These are phyloP conservation scores for Elymnias hypermnestra DNA, from an alignment of 1,140 invertebrate genomes.

Conservation along the genomic window DNA sequence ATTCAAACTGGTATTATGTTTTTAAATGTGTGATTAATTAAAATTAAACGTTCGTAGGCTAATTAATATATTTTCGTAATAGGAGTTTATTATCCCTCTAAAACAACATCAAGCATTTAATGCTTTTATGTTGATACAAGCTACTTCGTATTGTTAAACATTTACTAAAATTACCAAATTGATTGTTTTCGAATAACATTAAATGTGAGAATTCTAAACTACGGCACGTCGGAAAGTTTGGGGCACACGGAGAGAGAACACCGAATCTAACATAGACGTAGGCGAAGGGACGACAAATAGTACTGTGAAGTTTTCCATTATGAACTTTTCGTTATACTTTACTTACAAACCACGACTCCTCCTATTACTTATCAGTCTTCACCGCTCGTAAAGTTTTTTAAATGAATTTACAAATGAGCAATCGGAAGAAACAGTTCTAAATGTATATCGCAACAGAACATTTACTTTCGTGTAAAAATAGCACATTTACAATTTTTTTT, in stretches of 20 bases:
- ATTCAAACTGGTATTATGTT: slow-evolving; percentile 39
- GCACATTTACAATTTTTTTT: slow-evolving; percentile 64
- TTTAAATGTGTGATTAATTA: slow-evolving; percentile 21
- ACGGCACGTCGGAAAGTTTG: slow-evolving; percentile 50
- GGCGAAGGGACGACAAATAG: slow-evolving; percentile 38
- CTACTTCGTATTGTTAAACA: slow-evolving; percentile 62
- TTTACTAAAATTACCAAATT: slow-evolving; percentile 59
- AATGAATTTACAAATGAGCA: slow-evolving; percentile 58
- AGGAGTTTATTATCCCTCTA: slow-evolving; percentile 46
- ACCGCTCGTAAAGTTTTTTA: slow-evolving; percentile 64
- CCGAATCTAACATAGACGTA: slow-evolving; percentile 60
- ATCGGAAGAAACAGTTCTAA: slow-evolving; percentile 57
- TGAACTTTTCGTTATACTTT: slow-evolving; percentile 36
- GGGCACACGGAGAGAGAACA: slow-evolving; percentile 51
- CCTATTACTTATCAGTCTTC: slow-evolving; percentile 72
- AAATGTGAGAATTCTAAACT: slow-evolving; percentile 63
- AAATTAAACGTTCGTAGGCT: slow-evolving; percentile 31
- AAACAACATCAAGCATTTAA: slow-evolving; percentile 59
- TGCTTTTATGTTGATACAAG: slow-evolving; percentile 53
- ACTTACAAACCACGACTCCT: slow-evolving; percentile 58
- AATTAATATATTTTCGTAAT: slow-evolving; percentile 27
- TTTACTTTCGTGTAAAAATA: slow-evolving; percentile 66
- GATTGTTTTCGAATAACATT: slow-evolving; percentile 61
- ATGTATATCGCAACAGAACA: slow-evolving; percentile 49
- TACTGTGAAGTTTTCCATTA: slow-evolving; percentile 12